These are phyloP conservation scores for Mesaphorura yosii DNA, from an alignment of 1,140 invertebrate genomes.

Conservation along the genomic window DNA sequence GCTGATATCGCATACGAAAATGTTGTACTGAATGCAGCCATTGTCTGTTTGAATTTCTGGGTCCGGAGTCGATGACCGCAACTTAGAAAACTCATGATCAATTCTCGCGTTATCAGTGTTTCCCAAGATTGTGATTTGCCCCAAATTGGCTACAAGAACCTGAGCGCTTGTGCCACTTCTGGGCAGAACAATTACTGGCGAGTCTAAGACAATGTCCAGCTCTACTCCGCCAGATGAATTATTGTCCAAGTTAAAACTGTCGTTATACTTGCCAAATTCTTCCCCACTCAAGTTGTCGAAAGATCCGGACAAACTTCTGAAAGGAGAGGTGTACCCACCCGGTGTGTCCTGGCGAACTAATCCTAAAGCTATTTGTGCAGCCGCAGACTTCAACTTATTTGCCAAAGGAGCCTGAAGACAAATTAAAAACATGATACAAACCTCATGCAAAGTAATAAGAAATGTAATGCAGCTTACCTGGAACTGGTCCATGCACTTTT, in stretches of 20 bases:
- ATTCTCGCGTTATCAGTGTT: constrained; percentile 25
- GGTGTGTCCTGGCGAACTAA: constrained; percentile 48
- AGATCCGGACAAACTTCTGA: constrained; percentile 26
- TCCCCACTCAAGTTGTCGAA: constrained; percentile 21
- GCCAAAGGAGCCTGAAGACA: constrained; percentile 21
- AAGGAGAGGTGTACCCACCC: constrained; percentile 20
- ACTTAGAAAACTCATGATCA: constrained; percentile 10
- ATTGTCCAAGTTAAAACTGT: background rate
- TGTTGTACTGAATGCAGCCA: constrained; percentile 31
- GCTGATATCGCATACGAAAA: constrained; percentile 75
- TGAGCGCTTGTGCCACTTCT: constrained; percentile 60
- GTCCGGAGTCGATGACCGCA: background rate
- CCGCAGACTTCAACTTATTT: constrained; percentile 52
- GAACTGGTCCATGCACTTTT: constrained; percentile 31
- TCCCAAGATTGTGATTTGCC: constrained; percentile 60
- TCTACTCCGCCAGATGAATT: constrained; percentile 11
- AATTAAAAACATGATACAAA: background rate
- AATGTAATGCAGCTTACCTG: constrained; percentile 15
- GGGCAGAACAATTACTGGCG: constrained; percentile 79
- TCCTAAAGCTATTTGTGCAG: constrained; percentile 84
- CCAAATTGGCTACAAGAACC: constrained; percentile 84
- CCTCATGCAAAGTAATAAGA: background rate
- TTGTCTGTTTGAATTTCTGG: constrained; percentile 13
- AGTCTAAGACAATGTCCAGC: constrained; percentile 64
- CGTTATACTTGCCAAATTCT: background rate